These are phyloP conservation scores for Girardia tigrina DNA, from an alignment of 2,888 invertebrate species.

Conservation along the genomic window DNA sequence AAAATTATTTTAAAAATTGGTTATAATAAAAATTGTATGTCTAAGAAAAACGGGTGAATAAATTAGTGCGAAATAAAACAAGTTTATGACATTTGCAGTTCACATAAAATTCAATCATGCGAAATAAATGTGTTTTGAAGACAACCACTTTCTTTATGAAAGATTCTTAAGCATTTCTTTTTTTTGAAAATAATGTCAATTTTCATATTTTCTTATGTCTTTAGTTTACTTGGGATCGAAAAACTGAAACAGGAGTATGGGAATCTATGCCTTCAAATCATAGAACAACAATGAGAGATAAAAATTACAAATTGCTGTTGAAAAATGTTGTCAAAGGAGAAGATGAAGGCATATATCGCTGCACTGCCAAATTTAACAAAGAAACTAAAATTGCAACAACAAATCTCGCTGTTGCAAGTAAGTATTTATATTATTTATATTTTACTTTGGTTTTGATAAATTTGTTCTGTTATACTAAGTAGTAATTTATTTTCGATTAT, in stretches of 20 bases:
- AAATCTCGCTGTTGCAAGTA: not conserved
- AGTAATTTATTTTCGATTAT: too few species aligned
- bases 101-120: too few species aligned
- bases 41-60: too few species aligned
- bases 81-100: too few species aligned
- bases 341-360: not conserved
- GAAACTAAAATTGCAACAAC: not conserved
- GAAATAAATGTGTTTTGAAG: too few species aligned
- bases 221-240: not conserved
- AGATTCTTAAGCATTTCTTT: too few species aligned
- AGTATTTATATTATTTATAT: not conserved
- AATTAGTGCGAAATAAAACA: too few species aligned
- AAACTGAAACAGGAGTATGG: not conserved
- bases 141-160: too few species aligned
- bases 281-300: not conserved
- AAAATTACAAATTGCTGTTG: not conserved
- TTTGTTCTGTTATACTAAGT: not conserved
- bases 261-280: conserved; percentile 17
- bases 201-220: too few species aligned
- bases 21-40: too few species aligned
- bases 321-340: not conserved
- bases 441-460: not conserved
- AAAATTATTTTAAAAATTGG: too few species aligned
- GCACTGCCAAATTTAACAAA: not conserved
- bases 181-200: too few species aligned